phyloP scores from a whole-genome alignment of 2,888 invertebrate genomes.

The Sesia apiformis region DNA sequence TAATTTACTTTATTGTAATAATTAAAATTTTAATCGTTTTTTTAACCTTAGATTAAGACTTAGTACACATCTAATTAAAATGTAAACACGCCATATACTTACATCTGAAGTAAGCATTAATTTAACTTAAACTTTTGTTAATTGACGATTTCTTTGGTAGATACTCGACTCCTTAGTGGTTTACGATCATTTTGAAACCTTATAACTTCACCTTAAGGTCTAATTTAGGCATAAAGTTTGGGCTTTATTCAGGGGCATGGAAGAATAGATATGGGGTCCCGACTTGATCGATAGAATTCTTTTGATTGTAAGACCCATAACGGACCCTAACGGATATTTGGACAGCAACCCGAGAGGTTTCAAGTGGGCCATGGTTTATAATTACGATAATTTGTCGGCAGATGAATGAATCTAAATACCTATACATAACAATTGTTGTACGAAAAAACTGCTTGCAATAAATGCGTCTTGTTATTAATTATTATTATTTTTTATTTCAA shows the following conservation, averaged over 20 bases:
- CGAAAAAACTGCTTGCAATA: too few relatives aligned
- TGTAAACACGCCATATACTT: slow-evolving; percentile 7
- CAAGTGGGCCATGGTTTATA: slow-evolving; percentile 65
- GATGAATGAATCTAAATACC: slow-evolving; percentile 39
- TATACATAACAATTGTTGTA: too few relatives aligned
- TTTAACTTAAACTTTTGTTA: slow-evolving; percentile 68
- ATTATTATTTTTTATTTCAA: too few relatives aligned
- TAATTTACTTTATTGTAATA: too few relatives aligned
- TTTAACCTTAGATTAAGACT: neutral
- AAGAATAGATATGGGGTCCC: slow-evolving; percentile 71
- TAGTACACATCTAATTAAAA: neutral
- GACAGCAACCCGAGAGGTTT: slow-evolving; percentile 69
- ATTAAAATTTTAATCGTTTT: too few relatives aligned
- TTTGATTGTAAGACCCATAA: slow-evolving; percentile 60
- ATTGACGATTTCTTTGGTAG: slow-evolving; percentile 64
- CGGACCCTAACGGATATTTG: slow-evolving; percentile 73
- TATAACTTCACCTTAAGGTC: slow-evolving; percentile 11
- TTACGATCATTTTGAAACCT: slow-evolving; percentile 3
- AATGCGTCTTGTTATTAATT: too few relatives aligned
- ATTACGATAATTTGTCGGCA: slow-evolving; percentile 69
- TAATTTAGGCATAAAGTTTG: slow-evolving; percentile 10
- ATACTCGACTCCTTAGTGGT: slow-evolving; percentile 47
- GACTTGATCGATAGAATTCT: slow-evolving; percentile 57
- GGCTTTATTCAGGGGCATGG: slow-evolving; percentile 40
- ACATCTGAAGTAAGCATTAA: slow-evolving; percentile 51